These are phyloP conservation scores for Climacteris rufus DNA, from an alignment of 2,113 vertebrate species.

Conservation along the genomic window DNA sequence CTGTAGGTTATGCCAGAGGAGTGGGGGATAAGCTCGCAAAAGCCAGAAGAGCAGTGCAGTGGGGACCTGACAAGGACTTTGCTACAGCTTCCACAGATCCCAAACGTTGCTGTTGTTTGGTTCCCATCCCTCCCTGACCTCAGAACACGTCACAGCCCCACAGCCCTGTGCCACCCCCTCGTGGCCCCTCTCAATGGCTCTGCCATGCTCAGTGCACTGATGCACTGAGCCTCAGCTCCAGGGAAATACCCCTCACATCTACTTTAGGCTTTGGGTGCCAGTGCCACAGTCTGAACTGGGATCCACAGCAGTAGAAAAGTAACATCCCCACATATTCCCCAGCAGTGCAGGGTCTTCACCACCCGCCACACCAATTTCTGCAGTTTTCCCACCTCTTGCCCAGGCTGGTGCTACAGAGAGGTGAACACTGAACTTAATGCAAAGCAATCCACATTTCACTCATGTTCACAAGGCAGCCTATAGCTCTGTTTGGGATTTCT, in stretches of 20 bases:
- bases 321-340: accelerated
- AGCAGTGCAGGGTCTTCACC: accelerated
- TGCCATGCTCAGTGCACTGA: background rate
- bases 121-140: background rate
- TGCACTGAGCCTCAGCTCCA: accelerated
- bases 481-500: background rate
- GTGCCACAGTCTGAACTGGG: background rate
- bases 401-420: background rate
- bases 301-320: accelerated
- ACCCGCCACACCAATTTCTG: background rate
- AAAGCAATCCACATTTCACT: background rate
- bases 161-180: accelerated
- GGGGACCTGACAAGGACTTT: background rate
- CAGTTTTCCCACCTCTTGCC: background rate
- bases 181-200: background rate
- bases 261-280: accelerated
- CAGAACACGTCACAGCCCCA: accelerated
- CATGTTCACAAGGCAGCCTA: background rate
- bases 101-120: accelerated
- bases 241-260: background rate
- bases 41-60: background rate
- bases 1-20: background rate
- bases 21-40: background rate
- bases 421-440: background rate
- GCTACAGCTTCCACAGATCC: background rate